phyloP scores from a whole-genome alignment of 2,797 vertebrate genomes.

The Diceros bicornis region DNA sequence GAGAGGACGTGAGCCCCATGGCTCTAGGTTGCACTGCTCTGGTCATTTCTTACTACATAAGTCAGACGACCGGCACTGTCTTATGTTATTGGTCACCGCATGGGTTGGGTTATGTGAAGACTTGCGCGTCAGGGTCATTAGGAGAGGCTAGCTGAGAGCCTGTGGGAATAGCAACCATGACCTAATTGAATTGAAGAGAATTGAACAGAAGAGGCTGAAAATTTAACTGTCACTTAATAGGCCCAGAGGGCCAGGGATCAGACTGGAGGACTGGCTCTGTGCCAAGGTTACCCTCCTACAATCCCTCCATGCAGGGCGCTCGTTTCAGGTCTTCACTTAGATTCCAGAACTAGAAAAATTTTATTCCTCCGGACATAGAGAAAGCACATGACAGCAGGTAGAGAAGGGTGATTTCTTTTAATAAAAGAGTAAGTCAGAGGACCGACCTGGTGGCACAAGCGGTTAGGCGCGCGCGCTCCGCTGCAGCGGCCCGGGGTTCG shows the following conservation, averaged over 20 bases:
- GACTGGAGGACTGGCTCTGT: slow-evolving; percentile 44
- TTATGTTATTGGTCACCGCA: slow-evolving; percentile 46
- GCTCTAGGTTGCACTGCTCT: neutral
- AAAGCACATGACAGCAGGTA: slow-evolving; percentile 50
- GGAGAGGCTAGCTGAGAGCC: neutral
- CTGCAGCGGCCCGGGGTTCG: too few relatives aligned
- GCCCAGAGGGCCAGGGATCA: slow-evolving; percentile 73
- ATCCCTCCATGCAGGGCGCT: slow-evolving; percentile 62
- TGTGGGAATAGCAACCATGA: slow-evolving; percentile 65
- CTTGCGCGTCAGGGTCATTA: neutral
- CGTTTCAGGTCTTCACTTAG: slow-evolving; percentile 62
- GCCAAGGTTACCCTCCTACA: slow-evolving; percentile 49
- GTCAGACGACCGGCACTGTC: neutral
- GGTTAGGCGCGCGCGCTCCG: too few relatives aligned
- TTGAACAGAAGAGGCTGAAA: slow-evolving; percentile 78
- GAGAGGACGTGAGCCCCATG: neutral
- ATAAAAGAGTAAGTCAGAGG: neutral
- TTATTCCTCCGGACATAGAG: slow-evolving; percentile 73
- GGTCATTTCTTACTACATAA: neutral
- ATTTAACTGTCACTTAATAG: slow-evolving; percentile 76
- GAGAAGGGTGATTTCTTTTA: slow-evolving; percentile 70
- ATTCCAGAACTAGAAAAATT: slow-evolving; percentile 64
- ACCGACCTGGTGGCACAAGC: too few relatives aligned
- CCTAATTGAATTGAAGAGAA: slow-evolving; percentile 7
- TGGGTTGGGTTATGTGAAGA: slow-evolving; percentile 1